Evolutionary conservation across 2,888 invertebrate genomes (phyloP).

Genomic region (Pristionchus mayeri): DNA sequence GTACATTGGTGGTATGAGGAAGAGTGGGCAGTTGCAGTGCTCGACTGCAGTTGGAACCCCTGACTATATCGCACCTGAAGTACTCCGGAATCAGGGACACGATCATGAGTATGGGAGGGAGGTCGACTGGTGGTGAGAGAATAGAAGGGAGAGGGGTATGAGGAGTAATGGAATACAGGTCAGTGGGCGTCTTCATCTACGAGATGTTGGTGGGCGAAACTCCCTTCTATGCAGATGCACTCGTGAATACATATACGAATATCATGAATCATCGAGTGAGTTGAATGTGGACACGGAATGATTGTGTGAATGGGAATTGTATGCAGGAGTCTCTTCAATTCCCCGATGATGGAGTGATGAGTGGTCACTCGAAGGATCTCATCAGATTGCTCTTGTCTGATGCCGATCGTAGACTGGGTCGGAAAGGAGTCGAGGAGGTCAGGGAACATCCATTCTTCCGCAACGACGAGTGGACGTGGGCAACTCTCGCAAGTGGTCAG

Average conservation of each 20-base stretch:
- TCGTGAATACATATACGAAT: conserved; percentile 97
- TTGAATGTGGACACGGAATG: background rate
- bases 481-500: conserved; percentile 90
- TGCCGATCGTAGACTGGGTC: conserved; percentile 82
- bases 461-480: conserved; percentile 98
- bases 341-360: background rate
- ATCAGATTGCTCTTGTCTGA: conserved; percentile 95
- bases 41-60: conserved; percentile 99
- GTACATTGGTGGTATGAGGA: background rate
- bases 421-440: conserved; percentile 93
- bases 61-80: conserved; percentile 99
- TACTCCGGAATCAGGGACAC: conserved; percentile 94
- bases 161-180: conserved; percentile 76
- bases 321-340: conserved; percentile 25
- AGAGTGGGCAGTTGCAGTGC: conserved; percentile 84
- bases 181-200: conserved; percentile 97
- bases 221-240: conserved; percentile 97
- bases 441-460: conserved; percentile 94
- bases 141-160: background rate
- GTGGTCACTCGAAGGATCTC: conserved; percentile 81
- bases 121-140: conserved; percentile 81
- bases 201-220: conserved; percentile 97
- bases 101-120: conserved; percentile 96
- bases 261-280: conserved; percentile 93
- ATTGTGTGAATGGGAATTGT: background rate